A percentile compares a stretch with the other conserved stretches of the same genome.
These are phyloP conservation scores for Mastomys coucha DNA, from an alignment of 2,113 vertebrate species.

Conservation along the genomic window DNA sequence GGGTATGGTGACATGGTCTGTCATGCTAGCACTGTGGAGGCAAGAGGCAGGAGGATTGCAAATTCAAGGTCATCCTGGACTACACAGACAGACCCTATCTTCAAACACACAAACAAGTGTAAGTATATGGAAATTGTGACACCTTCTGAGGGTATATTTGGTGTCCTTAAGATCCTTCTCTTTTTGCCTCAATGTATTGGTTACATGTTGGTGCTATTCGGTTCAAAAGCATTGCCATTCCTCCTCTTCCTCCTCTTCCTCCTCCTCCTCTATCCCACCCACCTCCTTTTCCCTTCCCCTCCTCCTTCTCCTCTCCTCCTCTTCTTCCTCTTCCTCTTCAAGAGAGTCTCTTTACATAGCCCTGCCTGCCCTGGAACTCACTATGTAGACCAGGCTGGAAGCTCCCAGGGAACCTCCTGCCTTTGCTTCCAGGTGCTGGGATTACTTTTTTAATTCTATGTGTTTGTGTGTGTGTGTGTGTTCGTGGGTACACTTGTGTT, in stretches of 20 bases:
- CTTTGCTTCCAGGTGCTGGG: not conserved
- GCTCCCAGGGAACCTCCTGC: not conserved
- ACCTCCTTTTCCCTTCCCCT: accelerated
- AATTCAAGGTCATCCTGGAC: not conserved
- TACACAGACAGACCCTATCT: not conserved
- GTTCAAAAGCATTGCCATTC: not conserved
- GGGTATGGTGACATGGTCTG: not conserved
- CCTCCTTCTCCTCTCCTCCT: accelerated
- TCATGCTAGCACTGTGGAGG: not conserved
- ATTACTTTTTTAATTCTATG: too few species aligned
- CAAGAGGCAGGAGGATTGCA: not conserved
- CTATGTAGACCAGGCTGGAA: not conserved
- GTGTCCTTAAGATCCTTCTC: not conserved
- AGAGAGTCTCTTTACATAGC: not conserved
- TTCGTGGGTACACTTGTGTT: not conserved
- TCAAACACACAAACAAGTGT: not conserved
- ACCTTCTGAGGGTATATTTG: not conserved
- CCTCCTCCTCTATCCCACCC: accelerated
- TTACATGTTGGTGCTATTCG: not conserved
- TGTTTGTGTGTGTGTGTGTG: not conserved
- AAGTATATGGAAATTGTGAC: not conserved
- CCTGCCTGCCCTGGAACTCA: not conserved
- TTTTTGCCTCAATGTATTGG: not conserved
- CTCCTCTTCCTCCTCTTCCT: not conserved
- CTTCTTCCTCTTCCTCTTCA: not conserved